Evolutionary conservation across 2,888 invertebrate species (phyloP).

Genomic region (Apamea crenata): DNA sequence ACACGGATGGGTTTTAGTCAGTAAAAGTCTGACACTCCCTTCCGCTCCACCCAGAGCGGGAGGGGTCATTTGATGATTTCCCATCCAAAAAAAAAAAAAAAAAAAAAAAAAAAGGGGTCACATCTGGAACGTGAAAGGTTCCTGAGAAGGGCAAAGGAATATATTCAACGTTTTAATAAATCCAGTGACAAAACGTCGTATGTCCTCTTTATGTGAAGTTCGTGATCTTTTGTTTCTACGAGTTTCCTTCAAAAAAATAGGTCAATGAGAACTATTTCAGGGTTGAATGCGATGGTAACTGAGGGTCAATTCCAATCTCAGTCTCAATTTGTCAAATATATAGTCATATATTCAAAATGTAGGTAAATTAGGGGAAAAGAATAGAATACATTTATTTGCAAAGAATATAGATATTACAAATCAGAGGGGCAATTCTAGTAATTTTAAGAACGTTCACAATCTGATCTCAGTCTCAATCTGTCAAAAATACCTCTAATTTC

Average conservation of each 20-base stretch:
- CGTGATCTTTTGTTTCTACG: slow-evolving; percentile 33
- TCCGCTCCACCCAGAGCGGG: no score
- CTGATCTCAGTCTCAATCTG: no score
- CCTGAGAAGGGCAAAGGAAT: slow-evolving; percentile 55
- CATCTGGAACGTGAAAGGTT: slow-evolving; percentile 67
- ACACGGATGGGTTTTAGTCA: no score
- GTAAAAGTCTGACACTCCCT: no score
- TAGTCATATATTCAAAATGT: not conserved
- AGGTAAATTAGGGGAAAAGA: not conserved
- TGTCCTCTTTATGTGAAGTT: slow-evolving; percentile 48
- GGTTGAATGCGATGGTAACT: not conserved
- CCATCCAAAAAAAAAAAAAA: no score
- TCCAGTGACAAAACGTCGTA: slow-evolving; percentile 68
- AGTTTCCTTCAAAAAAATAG: not conserved
- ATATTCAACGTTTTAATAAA: slow-evolving; percentile 74
- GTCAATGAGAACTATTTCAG: slow-evolving; percentile 20
- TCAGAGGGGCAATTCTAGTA: no score
- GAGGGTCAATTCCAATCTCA: not conserved
- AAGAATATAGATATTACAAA: no score
- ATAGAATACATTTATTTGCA: no score
- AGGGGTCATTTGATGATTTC: no score
- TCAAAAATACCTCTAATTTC: no score
- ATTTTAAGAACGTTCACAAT: no score
- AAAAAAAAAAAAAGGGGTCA: no score
- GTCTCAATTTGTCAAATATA: not conserved